phyloP scores from a whole-genome alignment of 2,888 invertebrate genomes.

The Tachystola acroxantha region DNA sequence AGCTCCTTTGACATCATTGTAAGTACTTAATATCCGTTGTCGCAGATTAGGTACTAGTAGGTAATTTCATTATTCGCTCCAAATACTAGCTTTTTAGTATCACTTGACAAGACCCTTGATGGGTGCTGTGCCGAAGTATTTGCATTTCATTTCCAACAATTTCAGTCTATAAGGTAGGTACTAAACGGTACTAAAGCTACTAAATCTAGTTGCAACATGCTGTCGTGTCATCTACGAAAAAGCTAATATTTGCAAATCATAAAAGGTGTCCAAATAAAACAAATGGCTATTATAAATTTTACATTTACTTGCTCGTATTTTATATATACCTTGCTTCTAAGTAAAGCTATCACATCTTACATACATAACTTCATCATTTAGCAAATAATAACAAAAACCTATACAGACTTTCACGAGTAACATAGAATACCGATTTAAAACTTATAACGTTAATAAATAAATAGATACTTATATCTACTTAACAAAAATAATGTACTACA shows the following conservation, averaged over 20 bases:
- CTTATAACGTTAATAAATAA: constrained; percentile 47
- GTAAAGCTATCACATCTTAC: constrained; percentile 76
- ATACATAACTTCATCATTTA: constrained; percentile 44
- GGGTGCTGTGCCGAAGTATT: too few species aligned
- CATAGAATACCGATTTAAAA: constrained; percentile 42
- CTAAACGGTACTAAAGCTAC: too few species aligned
- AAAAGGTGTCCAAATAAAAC: constrained; percentile 66
- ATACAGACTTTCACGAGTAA: constrained; percentile 61
- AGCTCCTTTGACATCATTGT: too few species aligned
- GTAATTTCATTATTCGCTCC: too few species aligned
- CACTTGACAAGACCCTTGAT: not conserved
- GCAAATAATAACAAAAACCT: constrained; percentile 66
- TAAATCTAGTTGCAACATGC: constrained; percentile 13
- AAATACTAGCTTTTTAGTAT: not conserved
- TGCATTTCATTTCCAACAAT: not conserved
- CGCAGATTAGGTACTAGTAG: too few species aligned
- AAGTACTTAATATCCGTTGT: too few species aligned
- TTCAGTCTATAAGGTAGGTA: too few species aligned
- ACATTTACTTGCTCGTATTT: constrained; percentile 60
- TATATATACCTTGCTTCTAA: constrained; percentile 70
- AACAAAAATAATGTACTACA: constrained; percentile 28
- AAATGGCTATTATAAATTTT: constrained; percentile 52
- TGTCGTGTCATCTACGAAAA: constrained; percentile 42
- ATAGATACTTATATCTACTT: constrained; percentile 50
- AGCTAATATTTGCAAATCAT: constrained; percentile 36